A percentile compares a stretch with the other conserved stretches of the same genome.
These are phyloP conservation scores for Epizoanthus rinbou DNA, from an alignment of 92 coral and sea anemone species.

Conservation along the genomic window DNA sequence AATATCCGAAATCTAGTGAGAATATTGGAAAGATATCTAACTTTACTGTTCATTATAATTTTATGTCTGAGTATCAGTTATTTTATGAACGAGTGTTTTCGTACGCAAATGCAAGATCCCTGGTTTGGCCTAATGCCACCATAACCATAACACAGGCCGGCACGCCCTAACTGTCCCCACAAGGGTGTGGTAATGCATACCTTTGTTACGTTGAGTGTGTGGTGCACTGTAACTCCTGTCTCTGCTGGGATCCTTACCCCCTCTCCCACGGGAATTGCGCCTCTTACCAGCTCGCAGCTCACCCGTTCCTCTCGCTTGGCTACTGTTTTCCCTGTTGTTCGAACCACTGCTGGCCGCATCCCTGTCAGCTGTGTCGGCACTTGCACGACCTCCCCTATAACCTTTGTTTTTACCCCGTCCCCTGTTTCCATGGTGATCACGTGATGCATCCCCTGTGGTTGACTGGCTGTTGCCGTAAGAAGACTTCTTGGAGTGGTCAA, in stretches of 20 bases:
- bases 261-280: not conserved
- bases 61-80: no score
- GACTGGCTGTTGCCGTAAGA: not conserved
- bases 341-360: not conserved
- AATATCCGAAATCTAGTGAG: no score
- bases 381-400: not conserved
- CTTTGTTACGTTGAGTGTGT: slow-evolving; percentile 14
- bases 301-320: slow-evolving; percentile 11
- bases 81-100: no score
- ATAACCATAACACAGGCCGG: no score
- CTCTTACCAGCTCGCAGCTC: slow-evolving; percentile 14
- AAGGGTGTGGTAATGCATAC: not conserved
- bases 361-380: not conserved
- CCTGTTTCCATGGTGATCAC: not conserved
- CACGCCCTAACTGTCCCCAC: no score
- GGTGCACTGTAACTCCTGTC: slow-evolving; percentile 40
- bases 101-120: no score
- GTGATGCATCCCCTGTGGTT: not conserved
- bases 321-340: not conserved
- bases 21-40: no score
- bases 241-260: slow-evolving; percentile 10
- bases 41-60: no score
- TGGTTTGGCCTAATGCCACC: no score
- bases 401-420: not conserved
- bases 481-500: no score